Percentiles rank a stretch among this genome's conserved stretches.
These are phyloP conservation scores for Manacus vitellinus DNA, from an alignment of 2,113 vertebrate species.

Conservation along the genomic window DNA sequence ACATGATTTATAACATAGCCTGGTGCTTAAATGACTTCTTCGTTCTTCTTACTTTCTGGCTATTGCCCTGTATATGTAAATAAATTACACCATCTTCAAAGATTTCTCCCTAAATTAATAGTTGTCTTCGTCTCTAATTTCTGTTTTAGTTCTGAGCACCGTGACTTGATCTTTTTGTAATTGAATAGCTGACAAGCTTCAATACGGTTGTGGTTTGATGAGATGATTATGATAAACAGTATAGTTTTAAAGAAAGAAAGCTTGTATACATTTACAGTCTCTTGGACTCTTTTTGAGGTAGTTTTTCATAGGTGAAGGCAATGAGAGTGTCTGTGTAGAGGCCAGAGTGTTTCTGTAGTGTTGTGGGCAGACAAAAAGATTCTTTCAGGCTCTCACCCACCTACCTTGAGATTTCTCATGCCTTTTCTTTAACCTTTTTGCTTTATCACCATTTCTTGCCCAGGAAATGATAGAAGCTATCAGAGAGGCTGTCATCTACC, in stretches of 20 bases:
- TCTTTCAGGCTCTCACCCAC: fast-evolving
- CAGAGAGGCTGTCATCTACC: constrained; percentile 91
- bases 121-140: background rate
- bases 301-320: background rate
- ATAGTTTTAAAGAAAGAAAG: background rate
- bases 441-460: background rate
- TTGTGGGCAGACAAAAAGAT: background rate
- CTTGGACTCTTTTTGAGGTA: background rate
- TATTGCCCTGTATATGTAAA: background rate
- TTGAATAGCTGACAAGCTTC: background rate
- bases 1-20: background rate
- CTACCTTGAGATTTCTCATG: background rate
- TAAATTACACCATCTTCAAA: background rate
- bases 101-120: background rate
- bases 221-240: background rate
- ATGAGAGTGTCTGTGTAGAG: background rate
- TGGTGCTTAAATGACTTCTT: background rate
- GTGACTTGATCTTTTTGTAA: background rate
- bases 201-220: background rate
- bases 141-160: background rate
- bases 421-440: background rate
- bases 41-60: background rate
- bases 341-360: background rate
- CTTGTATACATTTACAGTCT: background rate
- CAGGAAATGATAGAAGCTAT: constrained; percentile 97